Evolutionary conservation across 30 jellyfish, hydroid and myxozoan species (phyloP).

Genomic region (Cassiopea andromeda): DNA sequence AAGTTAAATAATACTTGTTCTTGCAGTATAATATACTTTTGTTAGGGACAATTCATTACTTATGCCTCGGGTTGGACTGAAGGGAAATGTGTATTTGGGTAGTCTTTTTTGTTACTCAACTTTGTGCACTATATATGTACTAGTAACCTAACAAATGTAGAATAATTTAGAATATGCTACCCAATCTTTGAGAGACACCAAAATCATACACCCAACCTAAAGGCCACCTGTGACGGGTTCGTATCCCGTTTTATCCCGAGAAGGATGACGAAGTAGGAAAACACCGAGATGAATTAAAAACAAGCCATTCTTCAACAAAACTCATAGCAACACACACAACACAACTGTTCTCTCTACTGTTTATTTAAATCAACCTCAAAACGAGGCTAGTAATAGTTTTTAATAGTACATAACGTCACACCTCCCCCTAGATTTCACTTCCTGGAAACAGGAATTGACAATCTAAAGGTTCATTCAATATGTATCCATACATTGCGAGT

Average conservation of each 20-base stretch:
- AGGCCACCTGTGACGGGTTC: not conserved
- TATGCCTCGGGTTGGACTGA: too few species aligned
- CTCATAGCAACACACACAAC: not conserved
- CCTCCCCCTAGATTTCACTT: conserved; percentile 22
- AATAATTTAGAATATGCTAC: too few species aligned
- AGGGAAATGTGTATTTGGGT: too few species aligned
- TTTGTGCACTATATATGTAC: too few species aligned
- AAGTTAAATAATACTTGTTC: too few species aligned
- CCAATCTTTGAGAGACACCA: too few species aligned
- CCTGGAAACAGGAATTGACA: conserved; percentile 7
- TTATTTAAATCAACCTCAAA: not conserved
- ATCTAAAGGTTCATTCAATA: conserved; percentile 1
- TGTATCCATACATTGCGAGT: not conserved
- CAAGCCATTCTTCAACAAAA: not conserved
- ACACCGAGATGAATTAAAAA: not conserved
- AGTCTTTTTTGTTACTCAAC: too few species aligned
- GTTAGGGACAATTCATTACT: too few species aligned
- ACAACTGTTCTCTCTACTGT: not conserved
- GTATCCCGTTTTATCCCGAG: not conserved
- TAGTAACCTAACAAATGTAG: too few species aligned
- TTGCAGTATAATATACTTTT: too few species aligned
- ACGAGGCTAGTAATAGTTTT: not conserved
- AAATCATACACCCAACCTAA: too few species aligned
- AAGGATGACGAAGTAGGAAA: not conserved
- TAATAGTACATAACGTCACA: not conserved